A percentile compares a stretch with the other conserved stretches of the same genome.
Evolutionary conservation across 1,140 invertebrate species (phyloP).

Genomic region (Euura saliciscinereae): DNA sequence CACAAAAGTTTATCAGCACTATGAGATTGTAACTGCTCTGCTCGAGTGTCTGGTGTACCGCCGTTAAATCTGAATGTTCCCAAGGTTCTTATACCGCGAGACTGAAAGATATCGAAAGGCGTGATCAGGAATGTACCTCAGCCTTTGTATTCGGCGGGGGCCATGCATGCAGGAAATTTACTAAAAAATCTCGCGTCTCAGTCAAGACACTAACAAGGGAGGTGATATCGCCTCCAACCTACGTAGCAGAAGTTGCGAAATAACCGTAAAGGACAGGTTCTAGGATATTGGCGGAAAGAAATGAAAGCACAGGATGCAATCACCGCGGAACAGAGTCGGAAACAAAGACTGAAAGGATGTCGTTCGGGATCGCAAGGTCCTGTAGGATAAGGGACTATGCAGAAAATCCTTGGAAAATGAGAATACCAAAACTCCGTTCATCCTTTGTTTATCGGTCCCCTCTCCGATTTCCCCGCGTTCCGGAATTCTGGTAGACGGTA

Average conservation of each 20-base stretch:
- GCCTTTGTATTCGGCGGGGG: neutral
- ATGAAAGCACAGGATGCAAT: neutral
- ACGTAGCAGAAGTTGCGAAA: neutral
- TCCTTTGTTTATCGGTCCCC: slow-evolving; percentile 10
- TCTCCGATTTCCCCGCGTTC: slow-evolving; percentile 18
- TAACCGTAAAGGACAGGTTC: neutral
- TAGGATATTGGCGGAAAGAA: neutral
- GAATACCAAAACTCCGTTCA: no score
- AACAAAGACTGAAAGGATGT: neutral
- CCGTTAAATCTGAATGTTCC: neutral
- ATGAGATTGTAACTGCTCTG: neutral
- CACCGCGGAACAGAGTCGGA: neutral
- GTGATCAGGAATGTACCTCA: neutral
- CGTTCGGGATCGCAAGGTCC: no score
- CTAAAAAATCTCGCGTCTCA: no score
- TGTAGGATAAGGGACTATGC: no score
- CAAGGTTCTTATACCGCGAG: neutral
- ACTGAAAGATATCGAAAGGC: neutral
- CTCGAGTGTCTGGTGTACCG: neutral
- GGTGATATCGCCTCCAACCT: no score
- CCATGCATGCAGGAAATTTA: neutral
- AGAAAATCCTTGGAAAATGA: no score
- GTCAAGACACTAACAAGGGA: no score
- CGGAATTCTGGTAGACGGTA: neutral
- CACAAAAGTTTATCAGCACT: neutral